Conservation (phyloP, 2,113 vertebrate species). For the Lanius collurio region DNA sequence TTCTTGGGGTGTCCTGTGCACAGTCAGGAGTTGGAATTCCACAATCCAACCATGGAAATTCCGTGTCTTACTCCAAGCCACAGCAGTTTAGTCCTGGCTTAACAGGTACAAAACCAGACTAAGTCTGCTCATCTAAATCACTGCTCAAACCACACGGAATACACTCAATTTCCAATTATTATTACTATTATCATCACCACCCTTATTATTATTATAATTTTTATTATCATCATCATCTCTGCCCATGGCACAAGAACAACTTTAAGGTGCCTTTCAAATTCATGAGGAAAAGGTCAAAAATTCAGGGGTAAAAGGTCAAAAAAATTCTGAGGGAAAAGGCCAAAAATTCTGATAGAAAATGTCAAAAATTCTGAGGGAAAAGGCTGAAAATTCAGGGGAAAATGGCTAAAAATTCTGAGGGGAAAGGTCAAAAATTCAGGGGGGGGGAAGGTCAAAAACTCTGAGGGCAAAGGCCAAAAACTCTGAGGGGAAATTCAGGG, state of each 20-base stretch:
- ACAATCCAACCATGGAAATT: background rate
- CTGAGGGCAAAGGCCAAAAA: background rate
- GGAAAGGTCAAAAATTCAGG: no score
- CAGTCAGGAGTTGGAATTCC: background rate
- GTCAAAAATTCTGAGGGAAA: no score
- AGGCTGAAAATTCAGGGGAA: no score
- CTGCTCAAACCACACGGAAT: background rate
- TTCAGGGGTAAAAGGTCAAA: no score
- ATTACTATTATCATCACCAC: no score
- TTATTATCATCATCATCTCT: background rate
- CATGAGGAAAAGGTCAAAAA: no score
- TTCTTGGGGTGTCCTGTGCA: background rate
- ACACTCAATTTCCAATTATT: background rate
- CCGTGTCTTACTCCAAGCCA: background rate
- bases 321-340: no score
- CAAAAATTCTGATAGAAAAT: background rate
- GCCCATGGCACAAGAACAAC: rapidly evolving
- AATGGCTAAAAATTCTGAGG: background rate
- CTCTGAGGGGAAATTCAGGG: background rate
- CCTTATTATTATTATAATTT: background rate
- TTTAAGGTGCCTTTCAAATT: background rate
- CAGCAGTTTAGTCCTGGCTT: background rate
- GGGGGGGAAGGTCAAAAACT: no score
- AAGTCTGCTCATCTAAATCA: background rate
- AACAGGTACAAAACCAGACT: background rate